A percentile compares a stretch with the other conserved stretches of the same genome.
These are phyloP conservation scores for Lycocerus yunnanus DNA, from an alignment of 2,888 invertebrate genomes.

Conservation along the genomic window DNA sequence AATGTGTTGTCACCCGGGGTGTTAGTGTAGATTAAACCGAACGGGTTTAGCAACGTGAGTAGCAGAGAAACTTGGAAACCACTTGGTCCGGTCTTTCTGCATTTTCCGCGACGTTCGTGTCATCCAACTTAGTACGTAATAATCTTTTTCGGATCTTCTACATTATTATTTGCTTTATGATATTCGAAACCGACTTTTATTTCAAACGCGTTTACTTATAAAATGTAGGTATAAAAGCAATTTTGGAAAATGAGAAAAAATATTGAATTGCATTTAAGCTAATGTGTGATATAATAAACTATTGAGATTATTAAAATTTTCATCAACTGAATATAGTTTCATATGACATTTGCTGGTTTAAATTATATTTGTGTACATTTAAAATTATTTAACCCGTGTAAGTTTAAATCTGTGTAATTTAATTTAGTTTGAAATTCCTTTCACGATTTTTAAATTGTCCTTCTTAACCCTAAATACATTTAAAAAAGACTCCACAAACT, in stretches of 20 bases:
- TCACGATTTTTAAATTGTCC: conserved; percentile 36
- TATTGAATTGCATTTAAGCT: neutral
- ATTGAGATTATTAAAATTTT: neutral
- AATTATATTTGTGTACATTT: neutral
- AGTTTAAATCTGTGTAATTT: conserved; percentile 35
- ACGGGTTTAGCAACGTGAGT: conserved; percentile 22
- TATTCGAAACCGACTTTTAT: conserved; percentile 11
- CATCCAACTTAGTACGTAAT: conserved; percentile 21
- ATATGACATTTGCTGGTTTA: neutral
- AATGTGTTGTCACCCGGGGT: conserved; percentile 25
- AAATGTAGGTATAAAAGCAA: neutral
- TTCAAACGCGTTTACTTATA: neutral
- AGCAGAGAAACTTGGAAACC: conserved; percentile 13
- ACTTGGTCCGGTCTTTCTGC: conserved; percentile 25
- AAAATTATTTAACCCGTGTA: neutral
- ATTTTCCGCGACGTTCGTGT: conserved; percentile 26
- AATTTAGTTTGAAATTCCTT: conserved; percentile 26
- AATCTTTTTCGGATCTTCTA: conserved; percentile 21
- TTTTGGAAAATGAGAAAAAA: neutral
- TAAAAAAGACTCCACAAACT: conserved; percentile 31
- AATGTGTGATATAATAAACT: neutral
- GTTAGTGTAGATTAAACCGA: conserved; percentile 25
- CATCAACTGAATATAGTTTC: neutral
- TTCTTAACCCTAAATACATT: conserved; percentile 29
- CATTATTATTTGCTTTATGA: conserved; percentile 17